phyloP scores from a whole-genome alignment of 2,797 vertebrate genomes.

The Tapirus indicus region DNA sequence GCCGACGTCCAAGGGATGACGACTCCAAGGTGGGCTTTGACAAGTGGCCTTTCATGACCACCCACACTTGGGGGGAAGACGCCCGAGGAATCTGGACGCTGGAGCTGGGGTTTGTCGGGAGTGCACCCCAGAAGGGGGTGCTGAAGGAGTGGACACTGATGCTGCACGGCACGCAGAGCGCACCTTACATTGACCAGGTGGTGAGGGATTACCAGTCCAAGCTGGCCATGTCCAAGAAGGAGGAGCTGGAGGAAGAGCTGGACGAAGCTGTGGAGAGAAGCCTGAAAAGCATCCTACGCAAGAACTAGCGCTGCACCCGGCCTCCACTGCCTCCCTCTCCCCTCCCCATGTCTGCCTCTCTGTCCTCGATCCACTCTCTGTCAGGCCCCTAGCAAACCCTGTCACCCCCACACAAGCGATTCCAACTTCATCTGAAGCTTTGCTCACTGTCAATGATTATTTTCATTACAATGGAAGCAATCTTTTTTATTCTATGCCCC shows the following conservation, averaged over 20 bases:
- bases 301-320: slow-evolving; percentile 93
- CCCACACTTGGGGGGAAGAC: slow-evolving; percentile 99
- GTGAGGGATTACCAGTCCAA: slow-evolving; percentile 99
- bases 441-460: slow-evolving; percentile 84
- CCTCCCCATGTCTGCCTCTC: slow-evolving; percentile 84
- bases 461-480: slow-evolving; percentile 85
- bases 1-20: slow-evolving; percentile 96
- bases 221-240: slow-evolving; percentile 99
- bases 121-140: slow-evolving; percentile 92
- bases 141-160: slow-evolving; percentile 99
- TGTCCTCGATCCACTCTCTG: slow-evolving; percentile 82
- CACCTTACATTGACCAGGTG: slow-evolving; percentile 99
- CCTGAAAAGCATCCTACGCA: slow-evolving; percentile 96
- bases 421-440: slow-evolving; percentile 88
- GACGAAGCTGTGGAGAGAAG: slow-evolving; percentile 98
- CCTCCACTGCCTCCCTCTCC: slow-evolving; percentile 67
- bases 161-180: slow-evolving; percentile 99
- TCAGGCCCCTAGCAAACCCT: slow-evolving; percentile 88
- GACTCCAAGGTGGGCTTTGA: slow-evolving; percentile 99
- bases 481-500: slow-evolving; percentile 85
- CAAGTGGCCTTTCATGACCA: slow-evolving; percentile 99
- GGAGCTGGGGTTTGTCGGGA: slow-evolving; percentile 95
- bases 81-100: slow-evolving; percentile 97
- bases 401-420: slow-evolving; percentile 89
- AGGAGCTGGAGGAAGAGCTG: slow-evolving; percentile 98